These are phyloP conservation scores for Hexactinellida sp. DNA, from an alignment of 37 sponge, comb jelly and placozoan species.

Conservation along the genomic window DNA sequence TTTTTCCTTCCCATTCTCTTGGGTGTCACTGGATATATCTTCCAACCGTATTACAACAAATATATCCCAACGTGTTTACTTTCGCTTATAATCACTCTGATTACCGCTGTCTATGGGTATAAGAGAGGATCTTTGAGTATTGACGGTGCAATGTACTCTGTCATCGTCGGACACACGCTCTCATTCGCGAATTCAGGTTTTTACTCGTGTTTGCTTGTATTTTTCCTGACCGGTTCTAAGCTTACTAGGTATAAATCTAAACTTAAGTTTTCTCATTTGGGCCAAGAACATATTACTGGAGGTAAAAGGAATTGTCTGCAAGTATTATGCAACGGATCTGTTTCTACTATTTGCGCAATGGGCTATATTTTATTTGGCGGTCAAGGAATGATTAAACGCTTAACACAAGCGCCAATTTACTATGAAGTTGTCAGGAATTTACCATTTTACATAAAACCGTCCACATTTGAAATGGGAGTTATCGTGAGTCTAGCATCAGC, in stretches of 20 bases:
- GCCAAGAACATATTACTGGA: conserved; percentile 43
- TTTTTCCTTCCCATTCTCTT: background rate
- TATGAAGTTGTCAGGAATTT: background rate
- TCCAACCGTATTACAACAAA: background rate
- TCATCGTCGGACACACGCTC: conserved; percentile 59
- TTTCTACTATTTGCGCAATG: conserved; percentile 39
- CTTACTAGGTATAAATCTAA: conserved; percentile 63
- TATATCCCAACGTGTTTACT: background rate
- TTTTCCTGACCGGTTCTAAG: conserved; percentile 68
- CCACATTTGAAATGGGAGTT: conserved; percentile 28
- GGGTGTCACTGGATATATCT: background rate
- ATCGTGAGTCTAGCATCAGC: conserved; percentile 48
- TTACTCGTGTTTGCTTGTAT: conserved; percentile 41
- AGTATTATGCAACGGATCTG: conserved; percentile 77
- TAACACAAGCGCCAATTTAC: background rate
- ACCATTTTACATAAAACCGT: conserved; percentile 7
- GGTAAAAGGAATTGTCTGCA: conserved; percentile 68
- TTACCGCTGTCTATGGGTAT: conserved; percentile 37
- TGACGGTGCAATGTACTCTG: conserved; percentile 49
- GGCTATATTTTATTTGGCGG: conserved; percentile 31
- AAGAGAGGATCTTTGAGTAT: conserved; percentile 42
- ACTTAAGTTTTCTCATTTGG: conserved; percentile 37
- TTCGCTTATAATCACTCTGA: conserved; percentile 26
- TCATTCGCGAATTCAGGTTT: conserved; percentile 48
- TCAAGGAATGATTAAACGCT: conserved; percentile 21